Evolutionary conservation across 2,113 vertebrate species (phyloP).

Genomic region (Gopherus evgoodei): DNA sequence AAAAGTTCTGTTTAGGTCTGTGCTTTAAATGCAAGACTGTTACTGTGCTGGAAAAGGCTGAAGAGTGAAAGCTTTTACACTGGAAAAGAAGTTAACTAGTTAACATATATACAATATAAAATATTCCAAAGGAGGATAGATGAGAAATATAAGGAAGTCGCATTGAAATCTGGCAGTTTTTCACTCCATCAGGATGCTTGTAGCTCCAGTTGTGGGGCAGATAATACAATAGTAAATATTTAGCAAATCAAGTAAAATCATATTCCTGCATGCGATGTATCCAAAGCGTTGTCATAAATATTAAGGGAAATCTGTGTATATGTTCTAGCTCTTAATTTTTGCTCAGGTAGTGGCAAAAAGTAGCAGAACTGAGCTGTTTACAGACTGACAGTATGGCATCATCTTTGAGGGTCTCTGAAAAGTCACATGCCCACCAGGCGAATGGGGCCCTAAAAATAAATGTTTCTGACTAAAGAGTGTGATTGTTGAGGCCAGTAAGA

Average conservation of each 20-base stretch:
- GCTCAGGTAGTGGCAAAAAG: not conserved
- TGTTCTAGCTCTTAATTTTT: not conserved
- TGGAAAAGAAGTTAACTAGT: not conserved
- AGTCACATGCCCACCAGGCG: not conserved
- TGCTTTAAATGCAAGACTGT: not conserved
- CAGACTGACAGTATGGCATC: not conserved
- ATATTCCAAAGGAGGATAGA: not conserved
- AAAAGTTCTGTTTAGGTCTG: not conserved
- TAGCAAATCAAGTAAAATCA: not conserved
- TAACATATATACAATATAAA: not conserved
- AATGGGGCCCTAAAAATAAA: not conserved
- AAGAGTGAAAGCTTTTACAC: not conserved
- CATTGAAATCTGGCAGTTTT: not conserved
- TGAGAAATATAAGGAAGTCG: not conserved
- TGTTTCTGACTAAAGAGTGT: not conserved
- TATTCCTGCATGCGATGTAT: not conserved
- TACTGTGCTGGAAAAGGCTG: not conserved
- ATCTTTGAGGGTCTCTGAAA: not conserved
- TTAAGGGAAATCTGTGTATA: not conserved
- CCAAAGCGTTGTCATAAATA: not conserved
- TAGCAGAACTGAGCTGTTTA: not conserved
- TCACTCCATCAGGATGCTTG: not conserved
- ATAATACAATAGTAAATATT: not conserved
- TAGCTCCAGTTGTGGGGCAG: not conserved
- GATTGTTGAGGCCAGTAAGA: constrained; percentile 13